Base-by-base conservation (phyloP, 2,888 invertebrate genomes). In the Chymomyza procnemis region DNA sequence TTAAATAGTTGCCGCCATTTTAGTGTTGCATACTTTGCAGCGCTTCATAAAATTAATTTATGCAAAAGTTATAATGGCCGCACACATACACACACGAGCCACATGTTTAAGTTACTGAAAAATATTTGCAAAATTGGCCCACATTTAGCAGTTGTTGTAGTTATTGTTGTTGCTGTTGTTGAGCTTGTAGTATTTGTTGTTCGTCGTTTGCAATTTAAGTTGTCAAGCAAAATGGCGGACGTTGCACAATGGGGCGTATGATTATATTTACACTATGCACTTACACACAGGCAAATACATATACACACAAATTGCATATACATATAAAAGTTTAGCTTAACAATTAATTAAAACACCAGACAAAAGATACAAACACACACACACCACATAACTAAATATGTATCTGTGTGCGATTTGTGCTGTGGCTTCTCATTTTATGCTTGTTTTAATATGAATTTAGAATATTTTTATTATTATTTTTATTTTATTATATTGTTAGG, bases 41-140 rank as follows among this genome's bases (percentile, higher is more conserved):
- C 34, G 50, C 61, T 68, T 66, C 61, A 59, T 63, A 62, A 74
- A 74, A 76, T 71, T 74, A 74, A 78, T 71, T 64, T 66, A 68
- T 74, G 75, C 74, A 56, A 71, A 59, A 74, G 71, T 71, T 60
- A 74, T 63, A 60, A 61, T 64, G 26, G 26, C 8, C 41, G 19
- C 58, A 19, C 22, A 14, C 55, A 19, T 6, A 8, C 16, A 21
- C 5, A 55, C 19, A 1, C 1, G 1, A 8, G 62, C 16, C 34
- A 65, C 69, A 72, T 72, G 72, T 68, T 76, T 64, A 66, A 61
- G 69, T 69, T 65, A 71, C 63, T 69, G 74, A 67, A 74, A 78
- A 79, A 76, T 78, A 79, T 71, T 78, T 78, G 74, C 77, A 66
- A 78, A 76, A 78, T 71, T 79, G 79, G 77, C 77, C 74, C 77